Evolutionary conservation across 2,113 vertebrate species (phyloP), one percentile per base, ranked within the genome.

Genomic region (Rhipidura dahli): DNA sequence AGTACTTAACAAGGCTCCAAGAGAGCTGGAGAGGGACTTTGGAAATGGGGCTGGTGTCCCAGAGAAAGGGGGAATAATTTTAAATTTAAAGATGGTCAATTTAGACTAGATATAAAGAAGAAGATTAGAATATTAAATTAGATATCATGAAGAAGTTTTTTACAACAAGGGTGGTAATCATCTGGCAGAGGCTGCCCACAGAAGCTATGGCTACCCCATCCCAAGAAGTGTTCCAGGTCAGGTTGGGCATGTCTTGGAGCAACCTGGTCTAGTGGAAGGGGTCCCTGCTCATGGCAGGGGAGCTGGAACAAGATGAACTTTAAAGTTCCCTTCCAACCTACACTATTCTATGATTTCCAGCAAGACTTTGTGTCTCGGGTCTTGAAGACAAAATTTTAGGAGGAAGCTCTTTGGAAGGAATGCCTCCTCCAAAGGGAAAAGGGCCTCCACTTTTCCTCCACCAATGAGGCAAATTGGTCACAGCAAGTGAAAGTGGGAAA

Each of bases 191-290:
- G 3, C 1, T 88, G 4, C 1, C 11, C 30, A 64, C 57, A 56
- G 21, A 22, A 71, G 11, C 56, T 63, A 56, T 63, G 56, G 20
- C 30, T 63, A 65, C 7, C 40, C 16, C 12, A 1, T 54, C 1
- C n/a, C 35, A 56, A 20, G 30, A 26, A 56, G 40, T 26, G 21
- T 21, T 30, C 26, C 2, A 40, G n/a, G 21, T 4, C 27, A 22
- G 30, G 15, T 2, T 35, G 3, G 30, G 30, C 0, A 0, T 7
- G 15, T 6, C 7, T 42, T 35, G 57, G 5, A 79, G 31, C 35
- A 31, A 12, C n/a, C 35, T 13, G 21, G 21, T 40, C 6, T 30
- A 31, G 13, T 40, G n/a, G 35, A 21, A 64, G 11, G 20, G 21
- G 30, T 31, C 26, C 40, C 40, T 79, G 40, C 16, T 33, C 27